Percentiles rank a stretch among this genome's conserved stretches.
Evolutionary conservation across 92 coral and sea anemone species (phyloP).

Genomic region (Epizoanthus illoricatus): DNA sequence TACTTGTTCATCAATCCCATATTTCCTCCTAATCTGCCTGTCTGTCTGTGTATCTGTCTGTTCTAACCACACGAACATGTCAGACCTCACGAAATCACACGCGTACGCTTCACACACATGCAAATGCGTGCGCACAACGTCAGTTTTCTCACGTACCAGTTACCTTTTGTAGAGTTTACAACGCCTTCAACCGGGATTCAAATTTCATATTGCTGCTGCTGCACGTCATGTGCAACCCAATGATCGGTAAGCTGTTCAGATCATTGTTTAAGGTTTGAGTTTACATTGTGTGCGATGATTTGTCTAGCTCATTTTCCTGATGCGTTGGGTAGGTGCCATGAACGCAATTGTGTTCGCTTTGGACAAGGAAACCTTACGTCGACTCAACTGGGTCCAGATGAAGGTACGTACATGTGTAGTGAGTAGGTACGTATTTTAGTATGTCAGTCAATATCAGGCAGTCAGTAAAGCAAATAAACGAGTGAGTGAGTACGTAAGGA

Average conservation of each 20-base stretch:
- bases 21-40: too few species aligned
- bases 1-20: too few species aligned
- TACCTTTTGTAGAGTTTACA: constrained; percentile 64
- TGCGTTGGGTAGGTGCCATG: constrained; percentile 59
- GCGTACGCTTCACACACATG: neutral
- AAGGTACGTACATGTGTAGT: constrained; percentile 50
- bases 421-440: too few species aligned
- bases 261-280: neutral
- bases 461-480: too few species aligned
- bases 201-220: constrained; percentile 76
- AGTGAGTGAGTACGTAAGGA: too few species aligned
- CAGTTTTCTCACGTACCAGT: neutral
- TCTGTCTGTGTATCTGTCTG: too few species aligned
- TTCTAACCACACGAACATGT: neutral
- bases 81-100: neutral
- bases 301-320: neutral
- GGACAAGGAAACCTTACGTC: constrained; percentile 85
- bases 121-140: too few species aligned
- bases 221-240: constrained; percentile 80
- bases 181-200: constrained; percentile 61
- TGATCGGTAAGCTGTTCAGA: constrained; percentile 64
- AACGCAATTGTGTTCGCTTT: constrained; percentile 90
- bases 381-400: constrained; percentile 74
- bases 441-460: too few species aligned
- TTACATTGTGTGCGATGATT: neutral